phyloP scores from a whole-genome alignment of 2,113 vertebrate species.

The Chloroceryle aenea region DNA sequence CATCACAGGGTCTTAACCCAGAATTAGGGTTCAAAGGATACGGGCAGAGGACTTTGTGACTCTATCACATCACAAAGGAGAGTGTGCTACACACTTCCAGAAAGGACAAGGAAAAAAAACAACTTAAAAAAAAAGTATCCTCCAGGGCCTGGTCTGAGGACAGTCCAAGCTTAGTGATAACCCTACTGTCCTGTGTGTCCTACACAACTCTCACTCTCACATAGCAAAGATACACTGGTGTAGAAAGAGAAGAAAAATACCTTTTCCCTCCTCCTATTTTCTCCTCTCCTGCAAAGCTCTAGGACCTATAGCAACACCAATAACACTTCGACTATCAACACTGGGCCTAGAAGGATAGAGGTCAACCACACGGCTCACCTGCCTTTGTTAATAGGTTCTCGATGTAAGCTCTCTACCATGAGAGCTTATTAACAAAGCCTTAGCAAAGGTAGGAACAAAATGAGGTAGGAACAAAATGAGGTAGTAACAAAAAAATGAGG shows the following conservation, averaged over 20 bases:
- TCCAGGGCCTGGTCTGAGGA: not conserved
- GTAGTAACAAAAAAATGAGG: not conserved
- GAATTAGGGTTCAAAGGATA: not conserved
- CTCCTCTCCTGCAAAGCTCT: not conserved
- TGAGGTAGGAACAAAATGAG: not conserved
- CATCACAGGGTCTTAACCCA: not conserved
- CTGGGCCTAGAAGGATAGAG: not conserved
- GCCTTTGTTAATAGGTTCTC: not conserved
- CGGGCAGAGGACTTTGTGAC: not conserved
- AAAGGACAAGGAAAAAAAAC: not conserved
- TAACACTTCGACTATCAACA: not conserved
- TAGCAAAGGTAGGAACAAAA: not conserved
- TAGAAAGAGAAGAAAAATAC: not conserved
- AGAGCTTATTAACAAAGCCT: not conserved
- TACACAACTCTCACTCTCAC: not conserved
- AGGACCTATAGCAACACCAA: not conserved
- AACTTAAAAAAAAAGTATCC: not conserved
- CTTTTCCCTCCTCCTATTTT: not conserved
- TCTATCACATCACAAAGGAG: not conserved
- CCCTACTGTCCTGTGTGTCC: not conserved
- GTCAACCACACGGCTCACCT: not conserved
- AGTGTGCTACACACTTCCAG: not conserved
- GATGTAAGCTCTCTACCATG: not conserved
- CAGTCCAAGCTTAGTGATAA: not conserved
- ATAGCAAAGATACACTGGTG: not conserved